A percentile compares a stretch with the other conserved stretches of the same genome.
These are phyloP conservation scores for Trichoplusia ni DNA, from an alignment of 1,140 invertebrate species.

Conservation along the genomic window DNA sequence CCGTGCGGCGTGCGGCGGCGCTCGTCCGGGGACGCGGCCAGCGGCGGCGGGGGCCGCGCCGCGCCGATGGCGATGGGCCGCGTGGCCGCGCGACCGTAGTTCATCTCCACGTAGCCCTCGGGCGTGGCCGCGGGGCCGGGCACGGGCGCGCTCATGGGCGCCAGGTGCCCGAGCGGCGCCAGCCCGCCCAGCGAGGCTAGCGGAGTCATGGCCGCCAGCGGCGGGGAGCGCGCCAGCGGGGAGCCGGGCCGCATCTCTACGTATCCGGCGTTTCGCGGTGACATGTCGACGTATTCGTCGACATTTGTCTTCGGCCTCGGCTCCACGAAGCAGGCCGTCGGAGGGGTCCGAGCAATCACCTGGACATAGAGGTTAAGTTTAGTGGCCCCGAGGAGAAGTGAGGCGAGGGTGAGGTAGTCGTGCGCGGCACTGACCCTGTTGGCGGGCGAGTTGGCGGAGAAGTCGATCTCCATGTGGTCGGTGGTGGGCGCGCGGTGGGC, in stretches of 20 bases:
- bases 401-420: too few relatives aligned
- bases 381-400: too few relatives aligned
- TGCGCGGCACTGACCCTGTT: constrained; percentile 35
- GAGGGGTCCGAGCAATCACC: constrained; percentile 50
- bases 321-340: constrained; percentile 43
- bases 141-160: not conserved
- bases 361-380: not conserved
- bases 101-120: constrained; percentile 65
- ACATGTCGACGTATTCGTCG: constrained; percentile 71
- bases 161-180: constrained; percentile 7
- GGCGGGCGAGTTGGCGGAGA: constrained; percentile 81
- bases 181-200: not conserved
- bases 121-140: constrained; percentile 46
- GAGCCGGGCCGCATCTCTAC: constrained; percentile 61
- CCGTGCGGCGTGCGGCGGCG: constrained; percentile 45
- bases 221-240: constrained; percentile 17
- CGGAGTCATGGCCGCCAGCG: not conserved
- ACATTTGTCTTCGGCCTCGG: constrained; percentile 39
- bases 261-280: constrained; percentile 56
- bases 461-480: constrained; percentile 92
- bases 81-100: constrained; percentile 14
- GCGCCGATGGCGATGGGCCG: constrained; percentile 48
- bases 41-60: constrained; percentile 35
- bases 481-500: constrained; percentile 86
- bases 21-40: constrained; percentile 33